These are phyloP conservation scores for Abscondita cerata DNA, from an alignment of 2,888 invertebrate species.

Conservation along the genomic window DNA sequence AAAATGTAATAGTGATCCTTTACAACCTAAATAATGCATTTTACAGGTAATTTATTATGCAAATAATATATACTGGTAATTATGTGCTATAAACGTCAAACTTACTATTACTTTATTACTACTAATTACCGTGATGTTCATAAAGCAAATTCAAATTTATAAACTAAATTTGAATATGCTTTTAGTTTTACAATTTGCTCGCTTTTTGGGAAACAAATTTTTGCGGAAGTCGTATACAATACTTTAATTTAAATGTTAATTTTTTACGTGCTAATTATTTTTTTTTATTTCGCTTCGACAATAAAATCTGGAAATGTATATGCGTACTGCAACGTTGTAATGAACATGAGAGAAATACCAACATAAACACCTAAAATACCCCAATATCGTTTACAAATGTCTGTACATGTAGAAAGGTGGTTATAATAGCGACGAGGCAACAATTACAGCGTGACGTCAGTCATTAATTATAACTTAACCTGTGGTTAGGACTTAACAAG, in stretches of 20 bases:
- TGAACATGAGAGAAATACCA: slow-evolving; percentile 37
- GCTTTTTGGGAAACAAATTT: not conserved
- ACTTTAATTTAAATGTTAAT: too few relatives aligned
- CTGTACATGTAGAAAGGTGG: slow-evolving; percentile 53
- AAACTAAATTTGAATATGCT: not conserved
- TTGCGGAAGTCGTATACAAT: too few relatives aligned
- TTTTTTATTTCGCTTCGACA: too few relatives aligned
- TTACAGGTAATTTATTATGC: slow-evolving; percentile 9
- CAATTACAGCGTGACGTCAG: slow-evolving; percentile 61
- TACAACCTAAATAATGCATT: slow-evolving; percentile 5
- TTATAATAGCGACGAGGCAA: slow-evolving; percentile 54
- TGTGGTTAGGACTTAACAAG: slow-evolving; percentile 63
- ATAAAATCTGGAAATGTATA: too few relatives aligned
- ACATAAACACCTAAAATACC: slow-evolving; percentile 54
- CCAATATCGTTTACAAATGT: slow-evolving; percentile 57
- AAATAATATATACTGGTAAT: slow-evolving; percentile 7
- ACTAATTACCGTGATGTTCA: slow-evolving; percentile 1
- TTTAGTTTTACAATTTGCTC: not conserved
- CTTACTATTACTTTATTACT: slow-evolving; percentile 6
- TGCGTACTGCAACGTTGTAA: not conserved
- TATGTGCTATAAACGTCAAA: slow-evolving; percentile 5
- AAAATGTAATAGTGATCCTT: slow-evolving; percentile 2
- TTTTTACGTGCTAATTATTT: too few relatives aligned
- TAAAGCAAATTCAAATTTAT: not conserved
- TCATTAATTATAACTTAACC: slow-evolving; percentile 63